Percentiles rank a stretch among this genome's conserved stretches.
Evolutionary conservation across 37 sponge, comb jelly and placozoan genomes (phyloP).

Genomic region (Chondrosia reniformis): DNA sequence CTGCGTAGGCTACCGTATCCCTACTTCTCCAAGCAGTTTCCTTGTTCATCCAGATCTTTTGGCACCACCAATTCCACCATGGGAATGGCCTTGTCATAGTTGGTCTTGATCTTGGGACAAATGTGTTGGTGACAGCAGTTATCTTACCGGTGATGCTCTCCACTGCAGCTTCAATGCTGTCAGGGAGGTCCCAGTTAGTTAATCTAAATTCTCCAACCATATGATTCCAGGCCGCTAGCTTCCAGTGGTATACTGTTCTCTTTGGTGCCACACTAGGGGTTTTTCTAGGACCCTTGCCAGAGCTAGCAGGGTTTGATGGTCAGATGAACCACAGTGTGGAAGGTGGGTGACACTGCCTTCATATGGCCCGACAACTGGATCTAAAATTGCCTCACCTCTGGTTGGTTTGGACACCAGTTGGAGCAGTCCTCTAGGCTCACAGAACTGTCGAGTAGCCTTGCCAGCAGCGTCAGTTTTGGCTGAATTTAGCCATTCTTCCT

Average conservation of each 20-base stretch:
- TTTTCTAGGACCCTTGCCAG: conserved; percentile 8
- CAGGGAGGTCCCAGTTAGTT: conserved; percentile 7
- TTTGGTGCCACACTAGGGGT: neutral
- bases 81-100: conserved; percentile 12
- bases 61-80: conserved; percentile 1
- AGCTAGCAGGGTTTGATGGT: conserved; percentile 20
- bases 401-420: conserved; percentile 17
- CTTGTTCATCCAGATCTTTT: neutral
- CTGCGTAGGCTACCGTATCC: conserved; percentile 8
- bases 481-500: conserved; percentile 13
- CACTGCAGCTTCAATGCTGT: neutral
- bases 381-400: conserved; percentile 20
- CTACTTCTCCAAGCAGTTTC: conserved; percentile 5
- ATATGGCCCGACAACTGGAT: conserved; percentile 14
- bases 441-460: conserved; percentile 15
- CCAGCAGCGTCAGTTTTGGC: conserved; percentile 20
- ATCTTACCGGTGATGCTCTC: neutral
- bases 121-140: neutral
- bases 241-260: conserved; percentile 18
- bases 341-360: conserved; percentile 15
- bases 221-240: conserved; percentile 8
- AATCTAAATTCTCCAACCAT: conserved; percentile 8
- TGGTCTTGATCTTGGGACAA: conserved; percentile 1
- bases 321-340: conserved; percentile 24
- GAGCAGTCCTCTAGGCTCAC: conserved; percentile 7